A percentile compares a stretch with the other conserved stretches of the same genome.
These are phyloP conservation scores for Taxidea taxus DNA, from an alignment of 2,113 vertebrate species.

Conservation along the genomic window DNA sequence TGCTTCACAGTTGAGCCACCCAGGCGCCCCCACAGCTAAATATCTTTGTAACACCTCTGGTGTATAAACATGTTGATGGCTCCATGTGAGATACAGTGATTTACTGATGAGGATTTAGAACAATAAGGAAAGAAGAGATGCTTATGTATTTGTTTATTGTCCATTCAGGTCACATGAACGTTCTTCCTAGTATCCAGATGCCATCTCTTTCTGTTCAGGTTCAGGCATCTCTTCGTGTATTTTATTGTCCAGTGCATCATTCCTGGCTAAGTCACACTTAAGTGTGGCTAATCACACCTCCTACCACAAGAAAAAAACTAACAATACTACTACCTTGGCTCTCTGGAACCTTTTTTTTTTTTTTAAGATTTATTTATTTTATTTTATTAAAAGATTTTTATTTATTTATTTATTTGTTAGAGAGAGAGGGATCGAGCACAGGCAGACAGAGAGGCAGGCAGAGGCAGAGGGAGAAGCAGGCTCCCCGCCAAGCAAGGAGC, in stretches of 20 bases:
- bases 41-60: neutral
- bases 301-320: neutral
- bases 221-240: neutral
- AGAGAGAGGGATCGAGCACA: too few species aligned
- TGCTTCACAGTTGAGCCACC: too few species aligned
- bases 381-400: too few species aligned
- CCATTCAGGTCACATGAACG: neutral
- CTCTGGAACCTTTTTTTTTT: neutral
- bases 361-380: neutral
- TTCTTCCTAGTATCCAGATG: neutral
- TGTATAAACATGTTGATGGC: neutral
- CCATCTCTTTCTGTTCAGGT: neutral
- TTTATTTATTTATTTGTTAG: too few species aligned
- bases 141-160: neutral
- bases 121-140: neutral
- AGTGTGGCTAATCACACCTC: too few species aligned
- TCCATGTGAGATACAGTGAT: neutral
- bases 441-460: too few species aligned
- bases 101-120: neutral
- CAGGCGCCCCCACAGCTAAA: neutral
- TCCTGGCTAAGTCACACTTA: conserved; percentile 2
- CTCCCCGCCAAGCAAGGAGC: too few species aligned
- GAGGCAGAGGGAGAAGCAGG: too few species aligned
- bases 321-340: neutral
- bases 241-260: neutral